These are phyloP conservation scores for Tanypteryx hageni DNA, from an alignment of 2,888 invertebrate species.

Conservation along the genomic window DNA sequence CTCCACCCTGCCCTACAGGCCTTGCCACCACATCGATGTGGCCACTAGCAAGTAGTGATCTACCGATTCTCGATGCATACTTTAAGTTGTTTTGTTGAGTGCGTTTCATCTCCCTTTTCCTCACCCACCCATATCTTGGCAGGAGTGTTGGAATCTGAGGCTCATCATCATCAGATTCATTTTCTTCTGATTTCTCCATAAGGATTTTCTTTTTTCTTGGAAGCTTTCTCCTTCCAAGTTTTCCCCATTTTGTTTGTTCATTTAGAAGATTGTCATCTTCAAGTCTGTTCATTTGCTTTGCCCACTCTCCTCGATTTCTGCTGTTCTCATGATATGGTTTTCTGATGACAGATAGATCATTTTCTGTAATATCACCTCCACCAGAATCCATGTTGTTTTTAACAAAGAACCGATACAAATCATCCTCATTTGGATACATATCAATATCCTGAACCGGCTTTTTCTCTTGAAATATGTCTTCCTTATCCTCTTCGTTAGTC, in stretches of 20 bases:
- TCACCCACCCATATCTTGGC: neutral
- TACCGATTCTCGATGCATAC: neutral
- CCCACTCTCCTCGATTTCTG: constrained; percentile 7
- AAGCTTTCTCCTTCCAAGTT: neutral
- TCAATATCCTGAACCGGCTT: constrained; percentile 1
- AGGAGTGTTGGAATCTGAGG: constrained; percentile 9
- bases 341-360: neutral
- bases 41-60: constrained; percentile 10
- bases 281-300: constrained; percentile 25
- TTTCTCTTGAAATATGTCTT: neutral
- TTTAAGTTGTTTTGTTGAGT: neutral
- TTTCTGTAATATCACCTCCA: neutral
- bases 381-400: neutral
- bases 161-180: constrained; percentile 19
- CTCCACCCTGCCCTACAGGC: constrained; percentile 42
- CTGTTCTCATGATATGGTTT: neutral
- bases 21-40: constrained; percentile 33
- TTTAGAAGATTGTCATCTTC: neutral
- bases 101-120: constrained; percentile 20
- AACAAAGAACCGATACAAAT: constrained; percentile 26
- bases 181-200: neutral
- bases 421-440: constrained; percentile 18
- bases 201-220: constrained; percentile 10
- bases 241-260: constrained; percentile 1
- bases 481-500: neutral